These are phyloP conservation scores for Parnassius glacialis DNA, from an alignment of 2,888 invertebrate species.

Conservation along the genomic window DNA sequence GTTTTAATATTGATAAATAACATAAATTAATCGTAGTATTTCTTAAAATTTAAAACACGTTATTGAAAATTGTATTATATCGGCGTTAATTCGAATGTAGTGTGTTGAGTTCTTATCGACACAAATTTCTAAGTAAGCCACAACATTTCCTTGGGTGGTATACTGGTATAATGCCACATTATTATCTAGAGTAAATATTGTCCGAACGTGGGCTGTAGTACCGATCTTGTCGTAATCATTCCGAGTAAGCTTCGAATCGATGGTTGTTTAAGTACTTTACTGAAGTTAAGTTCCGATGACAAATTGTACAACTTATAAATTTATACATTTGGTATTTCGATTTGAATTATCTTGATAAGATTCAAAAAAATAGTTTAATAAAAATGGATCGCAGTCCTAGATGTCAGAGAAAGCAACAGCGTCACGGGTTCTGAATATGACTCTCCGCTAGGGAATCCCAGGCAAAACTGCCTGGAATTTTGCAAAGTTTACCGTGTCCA, in stretches of 20 bases:
- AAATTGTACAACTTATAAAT: constrained; percentile 36
- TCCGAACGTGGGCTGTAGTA: constrained; percentile 67
- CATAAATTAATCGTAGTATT: too few relatives aligned
- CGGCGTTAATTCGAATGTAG: constrained; percentile 43
- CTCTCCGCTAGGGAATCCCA: too few relatives aligned
- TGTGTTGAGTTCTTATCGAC: constrained; percentile 58
- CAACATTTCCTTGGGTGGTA: constrained; percentile 61
- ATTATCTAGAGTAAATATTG: constrained; percentile 72
- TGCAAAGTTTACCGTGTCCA: too few relatives aligned
- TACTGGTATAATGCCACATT: constrained; percentile 44
- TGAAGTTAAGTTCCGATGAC: constrained; percentile 38
- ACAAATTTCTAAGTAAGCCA: constrained; percentile 72
- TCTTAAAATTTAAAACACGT: too few relatives aligned
- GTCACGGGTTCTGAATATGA: too few relatives aligned
- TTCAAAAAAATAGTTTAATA: too few relatives aligned
- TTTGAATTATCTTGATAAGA: too few relatives aligned
- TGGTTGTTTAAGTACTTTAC: constrained; percentile 45
- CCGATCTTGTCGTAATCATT: constrained; percentile 66
- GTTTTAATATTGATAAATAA: too few relatives aligned
- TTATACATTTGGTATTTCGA: not conserved
- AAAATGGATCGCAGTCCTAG: too few relatives aligned
- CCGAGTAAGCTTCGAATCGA: constrained; percentile 48
- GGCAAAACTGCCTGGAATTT: too few relatives aligned
- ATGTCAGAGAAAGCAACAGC: too few relatives aligned
- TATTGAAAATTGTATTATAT: too few relatives aligned